These are phyloP conservation scores for Megaceryle maxima DNA, from an alignment of 2,113 vertebrate genomes.

Conservation along the genomic window DNA sequence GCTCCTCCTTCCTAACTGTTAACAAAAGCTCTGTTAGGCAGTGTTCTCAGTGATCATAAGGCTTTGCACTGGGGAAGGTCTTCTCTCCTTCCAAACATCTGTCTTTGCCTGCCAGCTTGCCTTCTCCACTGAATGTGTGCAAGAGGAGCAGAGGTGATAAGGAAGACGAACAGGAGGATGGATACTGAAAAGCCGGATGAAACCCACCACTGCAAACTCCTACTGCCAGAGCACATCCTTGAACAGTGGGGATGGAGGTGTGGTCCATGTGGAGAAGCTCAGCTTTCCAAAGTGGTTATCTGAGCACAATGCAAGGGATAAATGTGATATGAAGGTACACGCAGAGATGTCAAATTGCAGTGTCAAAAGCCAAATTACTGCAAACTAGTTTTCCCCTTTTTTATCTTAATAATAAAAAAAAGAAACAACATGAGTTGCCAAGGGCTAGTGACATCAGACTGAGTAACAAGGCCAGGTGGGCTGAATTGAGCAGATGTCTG, in stretches of 20 bases:
- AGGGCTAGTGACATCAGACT: background rate
- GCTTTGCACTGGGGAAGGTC: background rate
- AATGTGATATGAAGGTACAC: background rate
- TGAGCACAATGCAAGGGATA: background rate
- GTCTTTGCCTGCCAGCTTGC: background rate
- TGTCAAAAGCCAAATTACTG: background rate
- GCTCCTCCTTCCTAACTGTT: background rate
- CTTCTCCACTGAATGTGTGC: background rate
- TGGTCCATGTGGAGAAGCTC: background rate
- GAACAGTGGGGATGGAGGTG: background rate
- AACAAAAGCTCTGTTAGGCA: constrained; percentile 3
- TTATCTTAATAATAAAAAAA: background rate
- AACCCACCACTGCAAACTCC: background rate
- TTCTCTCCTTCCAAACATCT: background rate
- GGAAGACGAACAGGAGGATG: background rate
- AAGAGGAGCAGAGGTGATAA: background rate
- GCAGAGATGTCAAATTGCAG: background rate
- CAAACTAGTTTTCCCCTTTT: background rate
- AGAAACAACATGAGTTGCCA: background rate
- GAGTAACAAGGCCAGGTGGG: background rate
- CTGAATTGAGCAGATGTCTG: background rate
- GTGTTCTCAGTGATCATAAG: background rate
- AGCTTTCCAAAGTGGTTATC: background rate
- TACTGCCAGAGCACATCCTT: background rate
- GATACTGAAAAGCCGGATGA: background rate